A percentile compares a stretch with the other conserved stretches of the same genome.
Conservation (phyloP, 2,113 vertebrate genomes). For the Tetrao urogallus region DNA sequence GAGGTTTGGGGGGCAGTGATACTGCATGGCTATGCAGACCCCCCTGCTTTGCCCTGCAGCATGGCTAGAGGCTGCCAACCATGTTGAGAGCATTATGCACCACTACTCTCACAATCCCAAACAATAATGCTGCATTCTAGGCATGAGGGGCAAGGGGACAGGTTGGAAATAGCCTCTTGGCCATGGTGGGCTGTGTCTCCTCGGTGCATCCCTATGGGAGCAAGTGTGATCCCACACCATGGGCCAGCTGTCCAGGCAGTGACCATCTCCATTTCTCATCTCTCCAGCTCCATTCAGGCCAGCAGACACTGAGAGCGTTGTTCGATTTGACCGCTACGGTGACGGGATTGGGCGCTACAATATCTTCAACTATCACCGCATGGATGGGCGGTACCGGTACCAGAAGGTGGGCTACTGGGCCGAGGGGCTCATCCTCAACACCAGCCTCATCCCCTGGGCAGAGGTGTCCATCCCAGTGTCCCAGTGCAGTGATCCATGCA, state of each 20-base stretch:
- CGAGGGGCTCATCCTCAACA: conserved; percentile 90
- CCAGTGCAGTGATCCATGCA: conserved; percentile 97
- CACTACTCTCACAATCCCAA: background rate
- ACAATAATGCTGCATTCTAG: background rate
- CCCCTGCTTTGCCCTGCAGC: background rate
- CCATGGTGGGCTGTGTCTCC: background rate
- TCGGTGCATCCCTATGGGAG: background rate
- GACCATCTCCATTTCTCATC: conserved; percentile 5
- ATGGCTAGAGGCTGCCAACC: background rate
- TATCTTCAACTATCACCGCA: conserved; percentile 92
- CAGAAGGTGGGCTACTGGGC: conserved; percentile 97
- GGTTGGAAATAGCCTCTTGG: background rate
- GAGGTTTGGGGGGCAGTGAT: background rate
- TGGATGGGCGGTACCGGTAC: conserved; percentile 86
- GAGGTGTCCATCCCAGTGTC: conserved; percentile 84
- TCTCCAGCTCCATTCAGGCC: conserved; percentile 91
- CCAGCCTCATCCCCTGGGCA: conserved; percentile 87
- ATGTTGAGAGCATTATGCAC: background rate
- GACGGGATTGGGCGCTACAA: conserved; percentile 98
- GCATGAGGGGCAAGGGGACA: background rate
- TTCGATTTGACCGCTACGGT: conserved; percentile 90
- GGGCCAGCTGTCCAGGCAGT: background rate
- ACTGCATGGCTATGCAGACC: background rate
- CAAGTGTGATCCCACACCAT: background rate
- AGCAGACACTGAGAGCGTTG: conserved; percentile 83